These are phyloP conservation scores for Lathamus discolor DNA, from an alignment of 2,113 vertebrate genomes.

Conservation along the genomic window DNA sequence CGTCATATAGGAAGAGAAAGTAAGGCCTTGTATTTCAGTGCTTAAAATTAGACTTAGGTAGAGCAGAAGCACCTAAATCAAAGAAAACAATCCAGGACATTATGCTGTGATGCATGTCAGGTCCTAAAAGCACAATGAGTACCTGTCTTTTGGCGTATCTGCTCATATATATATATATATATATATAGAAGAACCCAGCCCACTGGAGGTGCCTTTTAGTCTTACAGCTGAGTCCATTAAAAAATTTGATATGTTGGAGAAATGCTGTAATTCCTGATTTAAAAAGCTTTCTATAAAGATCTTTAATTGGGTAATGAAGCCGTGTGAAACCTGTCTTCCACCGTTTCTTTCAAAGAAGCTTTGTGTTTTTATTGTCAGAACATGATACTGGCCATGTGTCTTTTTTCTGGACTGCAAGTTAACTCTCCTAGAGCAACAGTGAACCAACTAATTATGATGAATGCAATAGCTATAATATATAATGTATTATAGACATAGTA, in stretches of 20 bases:
- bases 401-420: neutral
- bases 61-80: neutral
- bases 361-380: neutral
- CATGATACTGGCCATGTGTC: neutral
- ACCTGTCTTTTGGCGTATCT: neutral
- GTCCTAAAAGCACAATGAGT: neutral
- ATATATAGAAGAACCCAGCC: neutral
- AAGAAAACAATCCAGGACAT: neutral
- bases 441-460: neutral
- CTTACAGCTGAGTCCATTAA: neutral
- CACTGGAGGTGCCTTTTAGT: neutral
- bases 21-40: neutral
- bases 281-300: neutral
- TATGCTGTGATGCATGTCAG: neutral
- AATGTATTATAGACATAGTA: neutral
- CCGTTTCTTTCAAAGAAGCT: neutral
- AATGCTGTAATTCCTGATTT: neutral
- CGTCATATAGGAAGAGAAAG: neutral
- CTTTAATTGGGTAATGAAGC: neutral
- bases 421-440: neutral
- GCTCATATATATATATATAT: neutral
- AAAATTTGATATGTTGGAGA: neutral
- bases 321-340: neutral
- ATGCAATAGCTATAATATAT: neutral
- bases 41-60: neutral